Base-by-base conservation (phyloP, 2,797 vertebrate species). In the Aeoliscus strigatus region DNA sequence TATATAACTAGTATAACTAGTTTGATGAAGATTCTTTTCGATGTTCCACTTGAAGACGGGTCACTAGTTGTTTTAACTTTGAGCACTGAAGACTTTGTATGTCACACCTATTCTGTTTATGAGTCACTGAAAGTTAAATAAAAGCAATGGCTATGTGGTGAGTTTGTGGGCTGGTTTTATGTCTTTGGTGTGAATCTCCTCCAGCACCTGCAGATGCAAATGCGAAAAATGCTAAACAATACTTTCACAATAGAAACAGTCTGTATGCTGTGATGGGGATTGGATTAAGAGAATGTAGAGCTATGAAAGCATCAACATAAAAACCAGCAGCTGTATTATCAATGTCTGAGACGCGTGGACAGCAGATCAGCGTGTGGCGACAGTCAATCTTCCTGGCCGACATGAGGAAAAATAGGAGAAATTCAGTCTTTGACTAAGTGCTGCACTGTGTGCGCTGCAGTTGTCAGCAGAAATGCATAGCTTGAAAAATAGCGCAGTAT, bases 381-480 rank as follows among this genome's bases (percentile, higher is more conserved):
- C 24, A 16, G 32, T 35, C n/a, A 27, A 24, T 39, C 13, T 10
- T 26, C 41, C n/a, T 32, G 44, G 61, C 43, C 64, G 46, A 66
- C 27, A 55, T 11, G 45, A 27, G 16, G 13, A 39, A 51, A 32
- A 35, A 42, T 31, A 63, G 36, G 45, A 41, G 29, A 9, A 8
- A 10, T 41, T 40, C 27, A n/a, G 17, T 23, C 31, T 70, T 58
- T 60, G 37, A 66, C 73, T 52, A 64, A 69, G 54, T 60, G 68
- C 8, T 15, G 11, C 51, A 51, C 63, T 80, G 66, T 70, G 31
- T 40, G 17, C 4, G 27, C 23, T 31, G 12, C 14, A 64, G 44
- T 13, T 8, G 8, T 21, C 33, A 13, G 32, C 32, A 64, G 51
- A 67, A 26, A 32, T 53, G 44, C 47, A 60, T 33, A 48, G 27